Percentiles rank a stretch among this genome's conserved stretches.
phyloP scores from a whole-genome alignment of 2,888 invertebrate species.

The Monochamus alternatus region DNA sequence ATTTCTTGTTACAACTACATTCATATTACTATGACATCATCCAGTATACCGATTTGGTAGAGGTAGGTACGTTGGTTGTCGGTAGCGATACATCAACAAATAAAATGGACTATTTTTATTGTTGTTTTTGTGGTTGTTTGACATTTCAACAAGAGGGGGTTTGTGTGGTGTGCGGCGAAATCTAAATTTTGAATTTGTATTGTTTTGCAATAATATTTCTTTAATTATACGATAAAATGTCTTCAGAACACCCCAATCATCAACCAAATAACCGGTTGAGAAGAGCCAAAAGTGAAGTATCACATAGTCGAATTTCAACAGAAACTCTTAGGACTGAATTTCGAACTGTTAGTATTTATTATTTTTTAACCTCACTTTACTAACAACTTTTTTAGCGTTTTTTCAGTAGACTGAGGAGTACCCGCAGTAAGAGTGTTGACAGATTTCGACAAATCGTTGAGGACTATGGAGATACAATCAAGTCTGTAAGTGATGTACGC shows the following conservation, averaged over 20 bases:
- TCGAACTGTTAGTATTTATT: conserved; percentile 45
- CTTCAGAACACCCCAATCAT: not conserved
- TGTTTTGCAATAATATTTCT: not conserved
- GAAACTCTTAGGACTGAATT: conserved; percentile 44
- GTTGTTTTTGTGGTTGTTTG: no score
- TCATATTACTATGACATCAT: no score
- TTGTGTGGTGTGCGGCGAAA: not conserved
- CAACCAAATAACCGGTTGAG: conserved; percentile 24
- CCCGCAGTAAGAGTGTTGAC: conserved; percentile 55
- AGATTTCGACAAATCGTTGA: conserved; percentile 55
- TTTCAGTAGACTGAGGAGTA: conserved; percentile 48
- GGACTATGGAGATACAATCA: conserved; percentile 47
- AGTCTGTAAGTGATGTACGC: conserved; percentile 49
- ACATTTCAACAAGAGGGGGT: not conserved
- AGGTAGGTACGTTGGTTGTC: no score
- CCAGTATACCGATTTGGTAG: no score
- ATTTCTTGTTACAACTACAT: no score
- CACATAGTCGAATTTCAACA: conserved; percentile 36
- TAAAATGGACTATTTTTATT: no score
- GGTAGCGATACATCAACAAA: no score
- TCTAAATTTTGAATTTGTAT: conserved; percentile 3
- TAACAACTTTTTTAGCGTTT: conserved; percentile 49
- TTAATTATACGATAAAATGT: not conserved
- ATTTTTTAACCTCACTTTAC: conserved; percentile 32
- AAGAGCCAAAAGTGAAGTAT: conserved; percentile 46